These are phyloP conservation scores for Nesospiza acunhae DNA, from an alignment of 2,113 vertebrate genomes.

Conservation along the genomic window DNA sequence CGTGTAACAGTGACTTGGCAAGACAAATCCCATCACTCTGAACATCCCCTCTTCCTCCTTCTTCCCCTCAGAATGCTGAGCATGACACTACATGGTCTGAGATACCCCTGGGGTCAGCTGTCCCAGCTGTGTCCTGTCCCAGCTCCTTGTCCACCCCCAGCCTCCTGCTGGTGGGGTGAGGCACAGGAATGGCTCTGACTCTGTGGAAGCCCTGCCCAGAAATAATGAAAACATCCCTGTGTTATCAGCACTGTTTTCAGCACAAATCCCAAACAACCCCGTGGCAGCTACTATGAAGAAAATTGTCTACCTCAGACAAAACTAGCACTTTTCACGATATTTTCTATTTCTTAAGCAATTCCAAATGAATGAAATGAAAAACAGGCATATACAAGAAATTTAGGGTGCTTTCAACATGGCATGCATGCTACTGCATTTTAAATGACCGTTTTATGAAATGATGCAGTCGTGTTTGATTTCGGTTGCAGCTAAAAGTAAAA, in stretches of 20 bases:
- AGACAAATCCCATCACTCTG: fast-evolving
- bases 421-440: slow-evolving; percentile 18
- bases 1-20: fast-evolving
- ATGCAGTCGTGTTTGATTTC: slow-evolving; percentile 65
- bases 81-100: background rate
- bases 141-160: background rate
- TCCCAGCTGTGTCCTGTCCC: background rate
- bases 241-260: background rate
- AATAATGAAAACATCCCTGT: background rate
- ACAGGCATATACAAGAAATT: slow-evolving; percentile 21
- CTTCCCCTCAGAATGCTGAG: background rate
- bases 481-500: slow-evolving; percentile 75
- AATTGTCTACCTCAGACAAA: background rate
- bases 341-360: slow-evolving; percentile 40
- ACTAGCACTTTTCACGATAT: background rate
- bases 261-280: background rate
- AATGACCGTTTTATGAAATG: slow-evolving; percentile 58
- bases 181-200: background rate
- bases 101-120: background rate
- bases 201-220: background rate
- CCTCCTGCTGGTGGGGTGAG: background rate
- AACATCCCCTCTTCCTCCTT: background rate
- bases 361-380: slow-evolving; percentile 44
- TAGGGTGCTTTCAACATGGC: slow-evolving; percentile 15
- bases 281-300: background rate